Conservation (phyloP, 2,888 invertebrate genomes). For the Cephus rjabovi region DNA sequence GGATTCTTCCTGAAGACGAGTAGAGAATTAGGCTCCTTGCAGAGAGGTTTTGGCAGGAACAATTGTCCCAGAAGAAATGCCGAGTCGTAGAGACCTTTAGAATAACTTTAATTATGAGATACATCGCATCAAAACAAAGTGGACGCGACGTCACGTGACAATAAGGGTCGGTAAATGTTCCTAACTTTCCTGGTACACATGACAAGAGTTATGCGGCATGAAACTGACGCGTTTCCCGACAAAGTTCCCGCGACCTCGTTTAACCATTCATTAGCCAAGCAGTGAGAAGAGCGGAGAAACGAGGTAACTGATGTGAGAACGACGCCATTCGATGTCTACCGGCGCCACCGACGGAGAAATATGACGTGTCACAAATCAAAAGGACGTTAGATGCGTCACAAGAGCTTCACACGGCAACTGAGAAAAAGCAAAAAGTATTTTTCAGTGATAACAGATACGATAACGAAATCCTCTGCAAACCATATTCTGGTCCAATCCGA, state of each 20-base stretch:
- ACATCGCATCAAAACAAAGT: not conserved
- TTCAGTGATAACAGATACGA: not conserved
- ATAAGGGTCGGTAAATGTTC: not conserved
- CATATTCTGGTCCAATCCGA: not conserved
- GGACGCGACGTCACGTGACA: not conserved
- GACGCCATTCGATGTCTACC: not conserved
- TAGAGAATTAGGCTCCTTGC: not conserved
- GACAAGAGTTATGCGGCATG: not conserved
- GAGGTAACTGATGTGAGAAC: not conserved
- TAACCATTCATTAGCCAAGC: not conserved
- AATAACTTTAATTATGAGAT: not conserved
- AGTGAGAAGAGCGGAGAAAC: not conserved
- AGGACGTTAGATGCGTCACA: not conserved
- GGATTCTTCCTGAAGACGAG: not conserved
- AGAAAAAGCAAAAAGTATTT: not conserved
- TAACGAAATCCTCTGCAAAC: not conserved
- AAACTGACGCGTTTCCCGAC: not conserved
- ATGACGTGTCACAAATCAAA: not conserved
- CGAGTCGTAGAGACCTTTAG: not conserved
- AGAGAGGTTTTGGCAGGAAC: not conserved
- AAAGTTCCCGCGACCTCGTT: not conserved
- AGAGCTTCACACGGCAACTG: not conserved
- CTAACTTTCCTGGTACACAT: not conserved
- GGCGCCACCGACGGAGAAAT: not conserved
- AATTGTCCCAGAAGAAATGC: not conserved